Conservation (phyloP, 2,888 invertebrate genomes). For the Thecocarcelia acutangulata region DNA sequence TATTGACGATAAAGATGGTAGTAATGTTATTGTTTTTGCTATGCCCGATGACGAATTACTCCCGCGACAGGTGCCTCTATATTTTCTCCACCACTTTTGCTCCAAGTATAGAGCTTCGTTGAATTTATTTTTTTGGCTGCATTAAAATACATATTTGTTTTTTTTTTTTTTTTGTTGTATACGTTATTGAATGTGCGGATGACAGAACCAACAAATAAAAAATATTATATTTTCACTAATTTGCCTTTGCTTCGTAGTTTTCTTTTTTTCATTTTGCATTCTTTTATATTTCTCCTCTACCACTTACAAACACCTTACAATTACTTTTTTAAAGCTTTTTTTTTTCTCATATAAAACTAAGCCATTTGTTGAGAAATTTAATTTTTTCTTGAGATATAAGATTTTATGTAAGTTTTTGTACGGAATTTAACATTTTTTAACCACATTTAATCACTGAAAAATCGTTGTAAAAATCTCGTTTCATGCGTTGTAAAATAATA, state of each 20-base stretch:
- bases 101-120: conserved; percentile 20
- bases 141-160: conserved; percentile 35
- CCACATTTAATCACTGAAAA: conserved; percentile 55
- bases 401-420: conserved; percentile 53
- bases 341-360: conserved; percentile 34
- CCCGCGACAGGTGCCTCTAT: conserved; percentile 66
- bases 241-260: conserved; percentile 58
- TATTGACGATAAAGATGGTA: conserved; percentile 26
- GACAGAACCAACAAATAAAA: conserved; percentile 40
- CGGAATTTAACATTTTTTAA: conserved; percentile 39
- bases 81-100: conserved; percentile 31
- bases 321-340: conserved; percentile 33
- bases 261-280: conserved; percentile 67
- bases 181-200: conserved; percentile 27
- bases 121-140: conserved; percentile 28
- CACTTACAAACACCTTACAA: conserved; percentile 44
- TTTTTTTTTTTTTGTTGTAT: conserved; percentile 31
- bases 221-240: conserved; percentile 42
- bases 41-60: conserved; percentile 65
- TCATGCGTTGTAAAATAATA: conserved; percentile 66
- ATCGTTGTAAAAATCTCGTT: conserved; percentile 69
- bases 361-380: conserved; percentile 32
- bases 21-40: conserved; percentile 46
- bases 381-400: conserved; percentile 38
- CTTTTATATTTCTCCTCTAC: conserved; percentile 41